A percentile compares a stretch with the other conserved stretches of the same genome.
Conservation (phyloP, 2,797 vertebrate species). For the Sparus aurata region DNA sequence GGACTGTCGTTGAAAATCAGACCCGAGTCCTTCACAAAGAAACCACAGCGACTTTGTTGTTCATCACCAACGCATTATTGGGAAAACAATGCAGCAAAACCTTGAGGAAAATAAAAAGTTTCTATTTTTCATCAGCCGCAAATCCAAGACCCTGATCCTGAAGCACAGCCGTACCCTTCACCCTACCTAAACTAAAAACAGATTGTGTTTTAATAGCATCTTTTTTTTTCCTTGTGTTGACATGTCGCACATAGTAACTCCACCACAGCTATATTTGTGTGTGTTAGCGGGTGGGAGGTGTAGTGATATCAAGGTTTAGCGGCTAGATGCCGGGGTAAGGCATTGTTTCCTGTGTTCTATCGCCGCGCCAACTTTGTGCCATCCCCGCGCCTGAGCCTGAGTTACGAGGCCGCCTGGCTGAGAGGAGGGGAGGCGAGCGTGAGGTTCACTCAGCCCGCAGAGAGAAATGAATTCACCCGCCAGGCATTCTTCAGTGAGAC, state of each 20-base stretch:
- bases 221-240: slow-evolving; percentile 43
- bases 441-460: slow-evolving; percentile 41
- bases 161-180: slow-evolving; percentile 3
- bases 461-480: slow-evolving; percentile 43
- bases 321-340: slow-evolving; percentile 51
- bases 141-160: slow-evolving; percentile 5
- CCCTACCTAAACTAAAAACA: slow-evolving; percentile 39
- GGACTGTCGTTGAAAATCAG: too few relatives aligned
- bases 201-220: slow-evolving; percentile 35
- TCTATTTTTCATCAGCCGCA: background rate
- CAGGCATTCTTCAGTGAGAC: slow-evolving; percentile 27
- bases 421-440: slow-evolving; percentile 29
- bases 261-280: slow-evolving; percentile 61
- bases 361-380: slow-evolving; percentile 69
- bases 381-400: slow-evolving; percentile 61
- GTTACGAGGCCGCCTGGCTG: slow-evolving; percentile 66
- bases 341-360: slow-evolving; percentile 73
- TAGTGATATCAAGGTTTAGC: slow-evolving; percentile 62
- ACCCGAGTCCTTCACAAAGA: too few relatives aligned
- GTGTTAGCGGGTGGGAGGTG: slow-evolving; percentile 45
- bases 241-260: slow-evolving; percentile 63
- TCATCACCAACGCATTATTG: too few relatives aligned
- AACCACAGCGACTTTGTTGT: too few relatives aligned
- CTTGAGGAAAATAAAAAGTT: accelerated
- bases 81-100: background rate